Conservation (phyloP, 2,113 vertebrate species). For the Ursus arctos region DNA sequence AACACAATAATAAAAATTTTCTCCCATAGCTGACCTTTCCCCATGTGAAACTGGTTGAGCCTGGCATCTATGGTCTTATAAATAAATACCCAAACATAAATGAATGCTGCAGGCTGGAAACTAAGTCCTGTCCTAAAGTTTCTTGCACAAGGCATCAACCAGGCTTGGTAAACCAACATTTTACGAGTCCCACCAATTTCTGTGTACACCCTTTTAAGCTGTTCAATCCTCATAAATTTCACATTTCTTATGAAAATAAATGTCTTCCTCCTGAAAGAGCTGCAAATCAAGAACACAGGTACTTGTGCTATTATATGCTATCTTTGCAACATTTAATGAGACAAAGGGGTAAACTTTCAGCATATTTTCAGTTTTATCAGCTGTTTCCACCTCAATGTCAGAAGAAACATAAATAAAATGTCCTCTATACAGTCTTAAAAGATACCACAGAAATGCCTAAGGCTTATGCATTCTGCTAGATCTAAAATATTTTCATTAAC, state of each 20-base stretch:
- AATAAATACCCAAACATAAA: constrained; percentile 21
- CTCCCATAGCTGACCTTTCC: neutral
- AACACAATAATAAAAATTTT: constrained; percentile 9
- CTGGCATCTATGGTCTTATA: neutral
- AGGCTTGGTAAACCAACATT: neutral
- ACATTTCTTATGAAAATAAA: constrained; percentile 75
- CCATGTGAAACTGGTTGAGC: neutral
- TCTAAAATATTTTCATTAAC: constrained; percentile 63
- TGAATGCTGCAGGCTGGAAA: neutral
- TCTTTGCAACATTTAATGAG: constrained; percentile 48
- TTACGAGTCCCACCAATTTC: neutral
- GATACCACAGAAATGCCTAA: neutral
- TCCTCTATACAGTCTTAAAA: neutral
- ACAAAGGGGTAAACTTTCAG: constrained; percentile 5
- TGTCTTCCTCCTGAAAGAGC: constrained; percentile 45
- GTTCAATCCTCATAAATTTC: constrained; percentile 58
- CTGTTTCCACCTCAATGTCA: constrained; percentile 17
- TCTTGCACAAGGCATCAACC: neutral
- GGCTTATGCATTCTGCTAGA: neutral
- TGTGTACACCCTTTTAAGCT: constrained; percentile 53
- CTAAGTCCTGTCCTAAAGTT: neutral
- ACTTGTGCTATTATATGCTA: neutral
- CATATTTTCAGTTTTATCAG: constrained; percentile 20
- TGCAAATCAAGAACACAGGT: neutral
- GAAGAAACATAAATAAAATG: constrained; percentile 34